Base-by-base conservation (phyloP, 2,113 vertebrate genomes). In the Gymnocephalus cernua region DNA sequence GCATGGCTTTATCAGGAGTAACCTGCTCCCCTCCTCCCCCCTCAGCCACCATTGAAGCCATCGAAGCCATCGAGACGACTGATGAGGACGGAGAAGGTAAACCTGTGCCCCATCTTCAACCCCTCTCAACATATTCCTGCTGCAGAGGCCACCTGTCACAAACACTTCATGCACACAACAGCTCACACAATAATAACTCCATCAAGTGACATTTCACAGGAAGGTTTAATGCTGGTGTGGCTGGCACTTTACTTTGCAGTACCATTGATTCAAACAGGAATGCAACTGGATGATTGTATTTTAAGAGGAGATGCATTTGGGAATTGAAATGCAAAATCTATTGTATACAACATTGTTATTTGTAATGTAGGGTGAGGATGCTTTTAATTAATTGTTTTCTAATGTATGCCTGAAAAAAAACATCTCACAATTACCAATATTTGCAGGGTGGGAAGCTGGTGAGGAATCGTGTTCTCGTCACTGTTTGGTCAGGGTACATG, bases 1-100 rank as follows among this genome's bases (percentile, higher is more conserved):
- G 93, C 95, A 95, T 95, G 94, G 94, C 94, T 95, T 95, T 71
- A 87, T 94, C 91, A 90, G 81, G 89, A 95, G 89, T 96, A 95
- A 95, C 94, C 85, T 89, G 85, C 90, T 94, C 80, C 93, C 91
- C 93, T 94, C 93, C 94, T 94, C 93, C 92, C 82, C 86, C 90
- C 83, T 87, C 95, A 96, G 96, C 96, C 92, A 96, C 96, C 92
- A 95, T 95, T 83, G 95, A 96, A 93, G 95, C 95, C 93, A 96
- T 96, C 84, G 95, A 96, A 95, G 95, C 95, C 91, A 93, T 95
- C 90, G 96, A 96, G 93, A 75, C 94, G 27, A 89, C 92, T 86
- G 90, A 83, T 91, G 93, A 94, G 86, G 95, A 96, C 79, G 61
- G 90, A 93, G 95, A 96, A 96, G 96, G 96, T 96, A 95, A 95